Base-by-base conservation (phyloP, 2,888 invertebrate species). In the Argyresthia albistria region DNA sequence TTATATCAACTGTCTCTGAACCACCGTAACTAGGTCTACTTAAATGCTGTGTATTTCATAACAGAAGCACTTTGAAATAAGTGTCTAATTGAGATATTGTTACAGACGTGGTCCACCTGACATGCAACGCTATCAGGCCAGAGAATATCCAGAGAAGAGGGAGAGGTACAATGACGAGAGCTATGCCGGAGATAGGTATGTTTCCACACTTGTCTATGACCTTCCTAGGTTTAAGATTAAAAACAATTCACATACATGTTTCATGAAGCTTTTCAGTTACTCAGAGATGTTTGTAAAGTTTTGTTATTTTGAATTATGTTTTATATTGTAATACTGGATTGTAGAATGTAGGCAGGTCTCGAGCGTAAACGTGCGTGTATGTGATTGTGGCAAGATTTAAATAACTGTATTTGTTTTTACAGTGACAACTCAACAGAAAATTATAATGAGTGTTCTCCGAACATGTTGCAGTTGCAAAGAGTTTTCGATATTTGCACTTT, bases 381-480 rank as follows among this genome's bases (percentile, higher is more conserved):
- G 65, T 65, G 65, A 62, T 61, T 69, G 67, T 69, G 64, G 72
- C 74, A 68, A 68, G 70, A 37, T 73, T 77, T 82, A 82, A 82
- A 83, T 73, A 65, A 78, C 73, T 81, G 76, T 78, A 82, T 87
- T 87, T 87, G 73, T 87, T 84, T 86, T 87, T 87, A 84, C 87
- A 87, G 86, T 86, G 84, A 73, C 82, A 66, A 70, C 81, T 80
- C 87, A 73, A 80, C 86, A 81, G 82, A 80, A 79, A 79, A 74
- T 80, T 73, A 62, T 86, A 74, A 75, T 80, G 79, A 74, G 59
- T 73, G 70, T 61, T 64, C 72, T 80, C 75, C 74, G 79, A 83
- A 77, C 68, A 74, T 82, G 76, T 79, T 60, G 81, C 76, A 73
- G 80, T 81, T 83, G 66, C 83, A 83, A 78, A 86, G 76, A 81